Percentiles rank a stretch among this genome's conserved stretches.
These are phyloP conservation scores for Porites evermanni DNA, from an alignment of 92 coral and sea anemone genomes.

Conservation along the genomic window DNA sequence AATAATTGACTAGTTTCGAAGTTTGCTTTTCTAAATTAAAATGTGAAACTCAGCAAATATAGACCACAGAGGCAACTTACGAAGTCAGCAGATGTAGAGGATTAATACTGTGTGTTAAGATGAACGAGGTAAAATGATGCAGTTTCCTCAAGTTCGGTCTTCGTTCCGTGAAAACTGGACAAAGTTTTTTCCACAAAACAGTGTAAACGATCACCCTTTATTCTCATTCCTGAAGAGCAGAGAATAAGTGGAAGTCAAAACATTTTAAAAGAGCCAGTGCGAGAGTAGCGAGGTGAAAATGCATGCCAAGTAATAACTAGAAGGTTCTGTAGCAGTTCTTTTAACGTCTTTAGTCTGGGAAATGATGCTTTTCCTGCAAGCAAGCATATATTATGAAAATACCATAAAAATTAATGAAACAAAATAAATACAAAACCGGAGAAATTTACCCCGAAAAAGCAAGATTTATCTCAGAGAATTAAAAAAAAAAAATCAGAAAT, in stretches of 20 bases:
- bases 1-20: not conserved
- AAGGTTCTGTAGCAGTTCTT: conserved; percentile 49
- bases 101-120: too few species aligned
- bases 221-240: not conserved
- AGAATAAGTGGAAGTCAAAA: too few species aligned
- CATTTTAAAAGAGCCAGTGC: not conserved
- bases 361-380: conserved; percentile 55
- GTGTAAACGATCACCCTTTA: not conserved
- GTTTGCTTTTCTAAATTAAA: not conserved
- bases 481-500: too few species aligned
- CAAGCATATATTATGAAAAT: too few species aligned
- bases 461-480: too few species aligned
- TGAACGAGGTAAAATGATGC: too few species aligned
- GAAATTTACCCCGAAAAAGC: too few species aligned
- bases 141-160: too few species aligned
- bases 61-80: not conserved
- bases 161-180: not conserved
- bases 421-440: too few species aligned
- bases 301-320: conserved; percentile 9
- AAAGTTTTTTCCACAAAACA: not conserved
- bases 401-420: too few species aligned
- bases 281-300: not conserved
- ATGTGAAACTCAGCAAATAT: not conserved
- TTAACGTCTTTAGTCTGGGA: conserved; percentile 78
- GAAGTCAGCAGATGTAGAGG: too few species aligned